Base-by-base conservation (phyloP, 2,888 invertebrate genomes). In the Euzetes globulus region DNA sequence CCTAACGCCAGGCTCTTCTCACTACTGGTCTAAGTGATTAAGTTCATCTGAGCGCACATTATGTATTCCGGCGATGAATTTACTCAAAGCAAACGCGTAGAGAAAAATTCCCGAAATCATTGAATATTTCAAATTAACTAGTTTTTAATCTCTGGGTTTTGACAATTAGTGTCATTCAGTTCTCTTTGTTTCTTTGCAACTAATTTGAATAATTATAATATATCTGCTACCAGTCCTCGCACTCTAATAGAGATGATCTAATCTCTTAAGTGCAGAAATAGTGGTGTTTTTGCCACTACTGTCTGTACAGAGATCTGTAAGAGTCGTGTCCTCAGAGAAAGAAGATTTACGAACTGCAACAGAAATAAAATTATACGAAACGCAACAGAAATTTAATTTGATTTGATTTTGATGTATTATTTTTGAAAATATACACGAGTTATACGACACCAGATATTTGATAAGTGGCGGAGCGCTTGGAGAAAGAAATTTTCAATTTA, bases 371-470 rank as follows among this genome's bases (percentile, higher is more conserved):
- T 41, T 41, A 41, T 27, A 58, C 55, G 19, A 58, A 65, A 65
- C 33, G 13, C 9, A 65, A 41, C 33, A 25, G 22, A 33, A 41
- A 65, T 41, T 65, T 41, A 65, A 65, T 65, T 65, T 65, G 65
- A 65, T 65, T 65, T 41, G 65, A 41, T 65, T 63, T 65, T 41
- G 65, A 65, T 65, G 33, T 65, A 65, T 65, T 65, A 65, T 65
- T 29, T 37, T 65, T 22, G 41, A 29, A 41, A 58, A 58, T 58
- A 27, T 58, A 58, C 58, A 58, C 58, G 58, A 65, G 65, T 65
- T 41, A 41, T 37, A 65, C 37, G 22, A 65, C n/a, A 63, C 22
- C 37, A 37, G 65, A 33, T 41, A 41, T 65, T 65, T 65, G 65
- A 65, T 65, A 65, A 65, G 65, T 65, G 27, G 50, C 19, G 50